Evolutionary conservation across 1,140 invertebrate genomes (phyloP).

Genomic region (Drosophila sp.): DNA sequence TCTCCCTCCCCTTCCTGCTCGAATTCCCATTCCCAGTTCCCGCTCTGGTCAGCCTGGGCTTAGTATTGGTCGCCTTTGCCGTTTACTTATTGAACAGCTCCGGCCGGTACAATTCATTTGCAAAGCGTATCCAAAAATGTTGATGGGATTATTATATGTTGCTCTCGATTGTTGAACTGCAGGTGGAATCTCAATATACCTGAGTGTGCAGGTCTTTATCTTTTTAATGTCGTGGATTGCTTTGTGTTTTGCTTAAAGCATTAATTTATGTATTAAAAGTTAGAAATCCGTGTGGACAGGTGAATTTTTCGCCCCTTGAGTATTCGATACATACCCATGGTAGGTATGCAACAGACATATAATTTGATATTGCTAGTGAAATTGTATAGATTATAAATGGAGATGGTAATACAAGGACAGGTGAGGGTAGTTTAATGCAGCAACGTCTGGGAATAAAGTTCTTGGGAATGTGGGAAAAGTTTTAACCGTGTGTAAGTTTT

Average conservation of each 20-base stretch:
- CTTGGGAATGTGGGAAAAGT: too few species aligned
- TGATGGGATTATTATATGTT: conserved; percentile 83
- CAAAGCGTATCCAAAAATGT: conserved; percentile 83
- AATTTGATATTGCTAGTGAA: conserved; percentile 49
- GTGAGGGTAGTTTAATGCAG: conserved; percentile 20
- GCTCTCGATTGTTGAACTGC: conserved; percentile 64
- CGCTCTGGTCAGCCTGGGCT: conserved; percentile 44
- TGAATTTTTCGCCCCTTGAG: conserved; percentile 54
- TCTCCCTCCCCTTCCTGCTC: conserved; percentile 1
- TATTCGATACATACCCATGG: conserved; percentile 3
- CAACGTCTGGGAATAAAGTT: conserved; percentile 16
- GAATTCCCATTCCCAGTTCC: not conserved
- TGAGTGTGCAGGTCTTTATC: conserved; percentile 62
- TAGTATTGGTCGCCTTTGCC: conserved; percentile 45
- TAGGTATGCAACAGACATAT: conserved; percentile 46
- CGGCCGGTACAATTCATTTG: conserved; percentile 75
- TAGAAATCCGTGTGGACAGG: conserved; percentile 83
- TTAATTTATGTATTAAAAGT: conserved; percentile 82
- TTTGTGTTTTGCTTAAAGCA: conserved; percentile 69
- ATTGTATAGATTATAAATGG: conserved; percentile 52
- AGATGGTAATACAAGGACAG: conserved; percentile 35
- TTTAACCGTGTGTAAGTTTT: not conserved
- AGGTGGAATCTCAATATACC: conserved; percentile 70
- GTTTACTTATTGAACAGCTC: conserved; percentile 38
- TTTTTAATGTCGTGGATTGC: conserved; percentile 72